Base-by-base conservation (phyloP, 2,888 invertebrate species). In the Amitus sp. region DNA sequence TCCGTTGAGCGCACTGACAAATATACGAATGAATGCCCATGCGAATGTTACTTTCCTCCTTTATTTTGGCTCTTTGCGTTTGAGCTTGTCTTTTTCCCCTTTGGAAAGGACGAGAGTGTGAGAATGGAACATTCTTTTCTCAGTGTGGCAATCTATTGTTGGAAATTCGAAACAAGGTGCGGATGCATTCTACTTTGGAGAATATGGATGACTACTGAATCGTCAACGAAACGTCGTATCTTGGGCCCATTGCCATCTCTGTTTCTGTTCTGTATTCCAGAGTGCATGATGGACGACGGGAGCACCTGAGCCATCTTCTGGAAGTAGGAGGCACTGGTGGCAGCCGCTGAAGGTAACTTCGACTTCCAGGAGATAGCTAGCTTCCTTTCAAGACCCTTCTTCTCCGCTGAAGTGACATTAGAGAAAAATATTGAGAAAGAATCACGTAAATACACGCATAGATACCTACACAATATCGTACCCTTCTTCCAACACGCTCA, bases 181-280 rank as follows among this genome's bases (percentile, higher is more conserved):
- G 47, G 53, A 42, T 43, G 18, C 27, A 47, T n/a, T 33, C 34
- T 58, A 53, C 47, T 53, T 51, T 40, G 47, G 49, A 40, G 55
- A 51, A 52, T 58, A 47, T 57, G 68, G 66, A 72, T 66, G 69
- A 73, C 68, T 47, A 66, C 54, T 47, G 48, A 45, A 58, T 62
- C 62, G 62, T 64, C 60, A 65, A 65, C 62, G 60, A 42, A 62
- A 62, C 60, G 61, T 54, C 66, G 60, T 65, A 64, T 65, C 69
- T 74, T 74, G 73, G 73, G 74, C 73, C 75, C 79, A 82, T 80
- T 83, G 83, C 84, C 84, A 85, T 84, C 83, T 85, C 84, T 85
- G 84, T 80, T 84, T 85, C 83, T 86, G 83, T 86, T 86, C 85
- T 85, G 78, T 84, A 84, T 86, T 86, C 82, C 86, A 86, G 86